Conservation (phyloP, 2,113 vertebrate species). For the Etheostoma cragini region DNA sequence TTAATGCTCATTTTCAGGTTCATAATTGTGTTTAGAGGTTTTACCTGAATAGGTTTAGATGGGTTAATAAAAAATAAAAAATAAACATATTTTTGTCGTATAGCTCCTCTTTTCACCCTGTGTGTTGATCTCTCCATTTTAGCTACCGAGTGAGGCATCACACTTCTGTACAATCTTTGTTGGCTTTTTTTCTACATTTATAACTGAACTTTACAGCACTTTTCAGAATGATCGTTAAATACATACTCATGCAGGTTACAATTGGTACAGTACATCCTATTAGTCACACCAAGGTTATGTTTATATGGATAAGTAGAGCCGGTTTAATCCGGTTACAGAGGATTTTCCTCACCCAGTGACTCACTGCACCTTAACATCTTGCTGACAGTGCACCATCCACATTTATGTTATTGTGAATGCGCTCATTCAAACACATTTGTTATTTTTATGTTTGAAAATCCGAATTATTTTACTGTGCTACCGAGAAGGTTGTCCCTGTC, state of each 20-base stretch:
- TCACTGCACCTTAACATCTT: slow-evolving; percentile 40
- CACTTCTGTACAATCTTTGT: no score
- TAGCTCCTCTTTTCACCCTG: no score
- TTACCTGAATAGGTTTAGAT: no score
- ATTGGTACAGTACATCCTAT: slow-evolving; percentile 35
- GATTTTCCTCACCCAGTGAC: slow-evolving; percentile 43
- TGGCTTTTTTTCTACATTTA: no score
- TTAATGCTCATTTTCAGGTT: no score
- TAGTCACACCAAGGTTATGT: slow-evolving; percentile 39
- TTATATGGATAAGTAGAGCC: slow-evolving; percentile 20
- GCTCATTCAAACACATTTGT: neutral
- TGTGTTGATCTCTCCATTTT: no score
- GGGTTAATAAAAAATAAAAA: no score
- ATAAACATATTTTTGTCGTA: no score
- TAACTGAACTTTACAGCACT: neutral
- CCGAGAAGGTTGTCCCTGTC: neutral
- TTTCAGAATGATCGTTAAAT: neutral
- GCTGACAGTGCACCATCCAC: slow-evolving; percentile 30
- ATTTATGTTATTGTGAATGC: neutral
- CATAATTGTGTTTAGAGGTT: no score
- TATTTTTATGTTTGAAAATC: neutral
- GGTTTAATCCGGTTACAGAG: slow-evolving; percentile 59
- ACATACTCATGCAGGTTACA: slow-evolving; percentile 6
- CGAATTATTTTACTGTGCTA: neutral
- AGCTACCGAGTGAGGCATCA: no score